Base-by-base conservation (phyloP, 2,888 invertebrate genomes). In the Chloroclystis v-ata region DNA sequence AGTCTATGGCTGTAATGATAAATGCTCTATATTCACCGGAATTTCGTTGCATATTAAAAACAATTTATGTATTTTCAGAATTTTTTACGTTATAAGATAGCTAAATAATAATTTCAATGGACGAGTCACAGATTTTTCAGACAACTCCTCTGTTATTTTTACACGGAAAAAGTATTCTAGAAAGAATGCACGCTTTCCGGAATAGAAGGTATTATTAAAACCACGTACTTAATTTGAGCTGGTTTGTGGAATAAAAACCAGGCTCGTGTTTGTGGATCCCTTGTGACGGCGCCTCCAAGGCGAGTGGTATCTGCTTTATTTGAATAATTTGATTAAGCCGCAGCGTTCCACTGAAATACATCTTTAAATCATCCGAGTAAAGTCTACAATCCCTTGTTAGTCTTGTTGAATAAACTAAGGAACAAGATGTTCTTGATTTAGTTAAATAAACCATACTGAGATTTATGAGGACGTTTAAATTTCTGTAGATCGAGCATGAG, bases 251-350 rank as follows among this genome's bases (percentile, higher is more conserved):
- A 41, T 41, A 37, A 39, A 49, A 46, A 43, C 46, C 30, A 28
- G 28, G 42, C 45, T 46, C 37, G 67, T 73, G 67, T 72, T 68
- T 66, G 78, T 69, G 65, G 75, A 74, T 72, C 70, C 71, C 73
- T 73, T 63, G 57, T 56, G 65, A 67, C 52, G 78, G 78, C 78
- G 80, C 77, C 76, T 66, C 57, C 43, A 57, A 66, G 75, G 66
- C 79, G 75, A 72, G 67, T 59, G 60, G 69, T 69, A 72, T 75
- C 75, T 69, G 66, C 71, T 80, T 70, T 76, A 81, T 81, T 82
- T 81, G 79, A 81, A 83, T 84, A 82, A 83, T 82, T 81, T 80
- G 73, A 83, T 82, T 81, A 79, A 78, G 72, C 71, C 68, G 51
- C 42, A 54, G 63, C 65, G 58, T 63, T 61, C 55, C 56, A 61